Evolutionary conservation across 1,140 invertebrate species (phyloP).

Genomic region (Heliothis subflexa): DNA sequence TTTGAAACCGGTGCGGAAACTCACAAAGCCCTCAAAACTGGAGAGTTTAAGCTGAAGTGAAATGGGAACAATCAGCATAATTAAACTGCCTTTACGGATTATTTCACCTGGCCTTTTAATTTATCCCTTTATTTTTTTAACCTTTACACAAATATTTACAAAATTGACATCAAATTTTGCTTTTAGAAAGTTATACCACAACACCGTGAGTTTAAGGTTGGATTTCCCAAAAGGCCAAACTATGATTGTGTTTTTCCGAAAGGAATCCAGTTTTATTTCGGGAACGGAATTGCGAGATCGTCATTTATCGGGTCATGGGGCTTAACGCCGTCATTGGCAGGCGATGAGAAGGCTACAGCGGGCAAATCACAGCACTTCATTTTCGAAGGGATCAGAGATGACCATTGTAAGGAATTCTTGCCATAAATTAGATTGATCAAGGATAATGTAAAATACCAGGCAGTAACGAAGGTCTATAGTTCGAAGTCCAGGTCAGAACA

Average conservation of each 20-base stretch:
- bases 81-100: neutral
- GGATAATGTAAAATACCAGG: slow-evolving; percentile 18
- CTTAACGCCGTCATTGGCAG: slow-evolving; percentile 13
- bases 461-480: slow-evolving; percentile 7
- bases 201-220: neutral
- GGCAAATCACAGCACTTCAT: neutral
- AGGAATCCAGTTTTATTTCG: slow-evolving; percentile 29
- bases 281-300: slow-evolving; percentile 27
- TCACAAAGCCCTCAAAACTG: slow-evolving; percentile 10
- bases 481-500: slow-evolving; percentile 9
- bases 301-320: slow-evolving; percentile 27
- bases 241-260: slow-evolving; percentile 31
- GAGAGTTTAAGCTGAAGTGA: neutral
- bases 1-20: neutral
- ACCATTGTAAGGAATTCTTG: neutral
- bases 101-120: slow-evolving; percentile 4
- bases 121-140: neutral
- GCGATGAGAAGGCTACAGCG: neutral
- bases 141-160: neutral
- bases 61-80: slow-evolving; percentile 20
- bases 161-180: neutral
- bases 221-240: slow-evolving; percentile 5
- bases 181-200: slow-evolving; percentile 10
- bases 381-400: neutral
- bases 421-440: neutral